Evolutionary conservation across 2,888 invertebrate species (phyloP).

Genomic region (Sinopyrophorus schimmeli): DNA sequence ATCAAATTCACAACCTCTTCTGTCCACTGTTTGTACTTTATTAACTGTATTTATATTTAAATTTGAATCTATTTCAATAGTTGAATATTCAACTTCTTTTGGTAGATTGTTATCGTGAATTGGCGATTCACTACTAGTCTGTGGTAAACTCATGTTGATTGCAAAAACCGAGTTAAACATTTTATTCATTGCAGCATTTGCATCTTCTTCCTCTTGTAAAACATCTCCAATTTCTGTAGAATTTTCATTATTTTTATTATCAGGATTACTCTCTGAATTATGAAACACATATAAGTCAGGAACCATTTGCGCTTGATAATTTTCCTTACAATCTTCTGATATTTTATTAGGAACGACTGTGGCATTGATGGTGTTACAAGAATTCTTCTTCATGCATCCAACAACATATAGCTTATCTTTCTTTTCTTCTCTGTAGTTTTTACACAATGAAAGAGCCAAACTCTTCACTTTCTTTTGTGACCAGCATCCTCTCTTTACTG

Average conservation of each 20-base stretch:
- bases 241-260: constrained; percentile 5
- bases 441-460: constrained; percentile 39
- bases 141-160: constrained; percentile 18
- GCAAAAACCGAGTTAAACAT: constrained; percentile 16
- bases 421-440: constrained; percentile 30
- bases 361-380: constrained; percentile 18
- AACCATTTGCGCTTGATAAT: constrained; percentile 51
- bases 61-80: constrained; percentile 47
- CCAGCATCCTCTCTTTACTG: constrained; percentile 42
- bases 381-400: constrained; percentile 18
- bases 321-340: constrained; percentile 50
- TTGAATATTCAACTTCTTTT: constrained; percentile 50
- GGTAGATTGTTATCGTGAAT: constrained; percentile 38
- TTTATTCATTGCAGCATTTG: constrained; percentile 4
- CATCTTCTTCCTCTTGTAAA: constrained; percentile 15
- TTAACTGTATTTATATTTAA: constrained; percentile 42
- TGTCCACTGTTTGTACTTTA: constrained; percentile 44
- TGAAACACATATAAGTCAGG: constrained; percentile 46
- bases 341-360: constrained; percentile 17
- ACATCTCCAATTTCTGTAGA: constrained; percentile 8
- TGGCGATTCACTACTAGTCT: constrained; percentile 14
- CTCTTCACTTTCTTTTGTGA: constrained; percentile 40
- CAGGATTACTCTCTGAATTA: constrained; percentile 14
- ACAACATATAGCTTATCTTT: constrained; percentile 25
- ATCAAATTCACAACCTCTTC: constrained; percentile 44